Evolutionary conservation across 2,888 invertebrate genomes (phyloP).

Genomic region (Catocala fraxini): DNA sequence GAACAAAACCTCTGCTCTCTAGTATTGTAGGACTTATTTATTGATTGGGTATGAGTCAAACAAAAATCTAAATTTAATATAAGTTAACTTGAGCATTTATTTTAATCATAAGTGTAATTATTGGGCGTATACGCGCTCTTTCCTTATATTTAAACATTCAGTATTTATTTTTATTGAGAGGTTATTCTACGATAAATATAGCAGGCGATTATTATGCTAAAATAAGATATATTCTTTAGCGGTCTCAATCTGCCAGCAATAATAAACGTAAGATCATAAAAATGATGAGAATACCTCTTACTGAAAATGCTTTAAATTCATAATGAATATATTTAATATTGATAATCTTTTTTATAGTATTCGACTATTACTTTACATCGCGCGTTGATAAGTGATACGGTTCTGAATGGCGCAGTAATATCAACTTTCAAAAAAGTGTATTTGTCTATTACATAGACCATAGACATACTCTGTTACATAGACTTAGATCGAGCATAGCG

Average conservation of each 20-base stretch:
- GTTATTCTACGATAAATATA: conserved; percentile 32
- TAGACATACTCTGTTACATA: no score
- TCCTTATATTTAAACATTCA: conserved; percentile 26
- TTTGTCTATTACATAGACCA: no score
- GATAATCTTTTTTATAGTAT: conserved; percentile 46
- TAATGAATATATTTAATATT: conserved; percentile 51
- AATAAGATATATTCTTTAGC: conserved; percentile 22
- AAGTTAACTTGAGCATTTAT: conserved; percentile 52
- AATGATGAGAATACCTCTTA: conserved; percentile 51
- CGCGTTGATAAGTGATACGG: conserved; percentile 7
- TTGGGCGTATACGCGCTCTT: conserved; percentile 25
- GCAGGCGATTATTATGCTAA: conserved; percentile 22
- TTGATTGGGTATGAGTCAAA: conserved; percentile 50
- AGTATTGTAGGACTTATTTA: conserved; percentile 73
- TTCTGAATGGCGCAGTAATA: neutral
- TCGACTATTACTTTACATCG: conserved; percentile 30
- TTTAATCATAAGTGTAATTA: conserved; percentile 43
- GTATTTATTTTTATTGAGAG: conserved; percentile 52
- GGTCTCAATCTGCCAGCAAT: conserved; percentile 37
- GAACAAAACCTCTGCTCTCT: conserved; percentile 68
- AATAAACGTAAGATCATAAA: conserved; percentile 35
- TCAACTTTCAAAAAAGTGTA: no score
- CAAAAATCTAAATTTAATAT: conserved; percentile 20
- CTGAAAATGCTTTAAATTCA: conserved; percentile 60
- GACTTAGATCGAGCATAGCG: no score